Evolutionary conservation across 2,113 vertebrate species (phyloP).

Genomic region (Zeus faber): DNA sequence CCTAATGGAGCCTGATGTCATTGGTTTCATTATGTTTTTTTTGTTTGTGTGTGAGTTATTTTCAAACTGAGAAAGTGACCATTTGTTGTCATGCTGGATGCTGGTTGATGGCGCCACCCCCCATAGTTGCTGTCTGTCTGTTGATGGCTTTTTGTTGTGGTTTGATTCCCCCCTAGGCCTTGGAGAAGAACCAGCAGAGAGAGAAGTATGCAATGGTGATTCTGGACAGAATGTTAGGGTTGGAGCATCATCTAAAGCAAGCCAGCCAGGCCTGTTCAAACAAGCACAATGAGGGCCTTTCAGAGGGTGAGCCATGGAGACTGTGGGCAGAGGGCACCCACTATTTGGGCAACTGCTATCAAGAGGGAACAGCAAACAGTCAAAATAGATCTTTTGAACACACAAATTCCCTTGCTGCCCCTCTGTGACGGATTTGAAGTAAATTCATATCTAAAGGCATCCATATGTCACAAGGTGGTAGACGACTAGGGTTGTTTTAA

Average conservation of each 20-base stretch:
- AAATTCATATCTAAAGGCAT: no score
- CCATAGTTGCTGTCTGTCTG: no score
- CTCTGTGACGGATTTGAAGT: no score
- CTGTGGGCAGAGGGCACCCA: conserved; percentile 34
- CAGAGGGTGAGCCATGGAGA: conserved; percentile 74
- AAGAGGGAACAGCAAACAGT: conserved; percentile 42
- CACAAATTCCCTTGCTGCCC: no score
- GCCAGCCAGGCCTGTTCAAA: conserved; percentile 15
- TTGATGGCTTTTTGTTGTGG: conserved; percentile 37
- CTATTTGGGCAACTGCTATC: conserved; percentile 20
- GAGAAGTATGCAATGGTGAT: conserved; percentile 80
- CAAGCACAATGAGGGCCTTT: conserved; percentile 68
- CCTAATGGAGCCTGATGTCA: not conserved
- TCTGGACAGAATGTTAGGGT: conserved; percentile 78
- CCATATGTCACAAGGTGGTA: no score
- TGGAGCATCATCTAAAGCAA: conserved; percentile 75
- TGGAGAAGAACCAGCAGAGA: conserved; percentile 89
- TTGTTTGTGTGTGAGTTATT: no score
- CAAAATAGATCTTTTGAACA: conserved; percentile 48
- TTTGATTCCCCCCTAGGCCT: conserved; percentile 70
- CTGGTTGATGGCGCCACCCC: no score
- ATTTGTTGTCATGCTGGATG: no score
- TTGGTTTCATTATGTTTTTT: no score
- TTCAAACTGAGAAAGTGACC: not conserved
- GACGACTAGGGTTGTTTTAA: no score